Evolutionary conservation across 2,888 invertebrate genomes (phyloP).

Genomic region (Toxonevra muliebris): DNA sequence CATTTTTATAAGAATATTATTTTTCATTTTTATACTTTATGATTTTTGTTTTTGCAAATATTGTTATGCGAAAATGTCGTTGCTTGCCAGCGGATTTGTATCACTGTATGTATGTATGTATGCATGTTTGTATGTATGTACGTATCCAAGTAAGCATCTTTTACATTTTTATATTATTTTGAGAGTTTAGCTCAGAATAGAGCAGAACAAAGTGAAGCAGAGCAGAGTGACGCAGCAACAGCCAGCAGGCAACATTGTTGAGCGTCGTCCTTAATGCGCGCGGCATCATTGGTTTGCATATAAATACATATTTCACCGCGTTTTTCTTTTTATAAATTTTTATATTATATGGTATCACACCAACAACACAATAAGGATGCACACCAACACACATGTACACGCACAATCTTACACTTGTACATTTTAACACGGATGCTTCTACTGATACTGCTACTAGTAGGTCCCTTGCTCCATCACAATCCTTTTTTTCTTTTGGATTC

Average conservation of each 20-base stretch:
- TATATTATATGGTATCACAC: not conserved
- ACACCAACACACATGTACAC: not conserved
- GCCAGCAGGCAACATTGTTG: conserved; percentile 15
- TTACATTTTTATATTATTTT: too few relatives aligned
- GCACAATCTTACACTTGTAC: not conserved
- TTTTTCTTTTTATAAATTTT: not conserved
- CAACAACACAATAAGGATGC: not conserved
- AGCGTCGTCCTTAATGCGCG: conserved; percentile 6
- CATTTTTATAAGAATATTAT: too few relatives aligned
- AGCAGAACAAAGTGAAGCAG: not conserved
- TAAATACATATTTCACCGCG: not conserved
- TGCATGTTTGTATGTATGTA: too few relatives aligned
- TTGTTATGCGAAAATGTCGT: too few relatives aligned
- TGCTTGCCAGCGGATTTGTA: too few relatives aligned
- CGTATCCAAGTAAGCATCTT: too few relatives aligned
- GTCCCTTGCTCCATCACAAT: not conserved
- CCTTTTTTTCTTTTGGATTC: conserved; percentile 9
- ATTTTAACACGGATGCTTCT: not conserved
- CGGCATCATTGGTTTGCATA: not conserved
- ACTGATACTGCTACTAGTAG: too few relatives aligned
- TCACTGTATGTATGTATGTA: too few relatives aligned
- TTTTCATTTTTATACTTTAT: too few relatives aligned
- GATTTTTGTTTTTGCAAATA: too few relatives aligned
- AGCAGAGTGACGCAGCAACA: not conserved
- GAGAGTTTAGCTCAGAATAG: not conserved